Evolutionary conservation across 2,888 invertebrate species (phyloP).

Genomic region (Spicauda simplicius): DNA sequence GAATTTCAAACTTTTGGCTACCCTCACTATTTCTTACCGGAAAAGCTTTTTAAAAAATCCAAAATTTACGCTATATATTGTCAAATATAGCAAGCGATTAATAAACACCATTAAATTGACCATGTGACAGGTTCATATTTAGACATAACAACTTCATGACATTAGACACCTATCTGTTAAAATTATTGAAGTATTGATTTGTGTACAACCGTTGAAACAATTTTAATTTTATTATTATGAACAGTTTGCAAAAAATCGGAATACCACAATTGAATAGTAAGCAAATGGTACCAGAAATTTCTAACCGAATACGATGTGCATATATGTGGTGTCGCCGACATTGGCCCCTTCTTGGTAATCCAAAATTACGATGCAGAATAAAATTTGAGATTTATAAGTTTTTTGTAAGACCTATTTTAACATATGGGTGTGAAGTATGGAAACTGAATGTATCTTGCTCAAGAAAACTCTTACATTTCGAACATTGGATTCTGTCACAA

Average conservation of each 20-base stretch:
- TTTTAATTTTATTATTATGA: constrained; percentile 2
- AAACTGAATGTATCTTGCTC: constrained; percentile 45
- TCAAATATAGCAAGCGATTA: no score
- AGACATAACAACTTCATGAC: background rate
- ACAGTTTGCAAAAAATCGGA: constrained; percentile 41
- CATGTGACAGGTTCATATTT: no score
- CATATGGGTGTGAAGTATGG: constrained; percentile 69
- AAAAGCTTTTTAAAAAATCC: no score
- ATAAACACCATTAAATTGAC: no score
- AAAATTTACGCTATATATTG: no score
- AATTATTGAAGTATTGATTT: background rate
- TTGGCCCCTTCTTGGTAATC: constrained; percentile 50
- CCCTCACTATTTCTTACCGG: no score
- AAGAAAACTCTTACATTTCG: constrained; percentile 54
- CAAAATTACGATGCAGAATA: constrained; percentile 47
- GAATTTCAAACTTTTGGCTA: no score
- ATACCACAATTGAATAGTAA: constrained; percentile 48
- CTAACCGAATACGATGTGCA: constrained; percentile 58
- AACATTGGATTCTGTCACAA: constrained; percentile 53
- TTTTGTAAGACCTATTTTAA: constrained; percentile 62
- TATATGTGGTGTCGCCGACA: constrained; percentile 57
- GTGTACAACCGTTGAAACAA: background rate
- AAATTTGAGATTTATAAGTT: constrained; percentile 60
- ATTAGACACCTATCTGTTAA: background rate
- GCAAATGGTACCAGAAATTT: constrained; percentile 52